A percentile compares a stretch with the other conserved stretches of the same genome.
These are phyloP conservation scores for Meandrusa payeni DNA, from an alignment of 2,888 invertebrate species.

Conservation along the genomic window DNA sequence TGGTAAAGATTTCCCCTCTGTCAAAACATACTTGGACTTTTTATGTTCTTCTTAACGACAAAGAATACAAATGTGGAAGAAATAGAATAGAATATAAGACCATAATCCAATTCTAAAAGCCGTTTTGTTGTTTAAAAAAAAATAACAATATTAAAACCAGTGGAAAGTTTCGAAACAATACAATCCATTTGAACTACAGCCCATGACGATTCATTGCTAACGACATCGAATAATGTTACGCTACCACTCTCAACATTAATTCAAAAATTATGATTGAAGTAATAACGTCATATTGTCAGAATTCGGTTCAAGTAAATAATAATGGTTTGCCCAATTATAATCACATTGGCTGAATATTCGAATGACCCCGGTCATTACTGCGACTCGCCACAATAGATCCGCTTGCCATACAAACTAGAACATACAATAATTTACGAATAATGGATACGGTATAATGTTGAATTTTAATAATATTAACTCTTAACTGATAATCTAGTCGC, in stretches of 20 bases:
- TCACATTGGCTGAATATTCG: slow-evolving; percentile 65
- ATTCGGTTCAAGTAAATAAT: slow-evolving; percentile 31
- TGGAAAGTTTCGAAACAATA: neutral
- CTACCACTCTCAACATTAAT: slow-evolving; percentile 14
- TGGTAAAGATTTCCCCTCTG: no score
- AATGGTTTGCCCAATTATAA: slow-evolving; percentile 60
- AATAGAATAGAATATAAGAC: no score
- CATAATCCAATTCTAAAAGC: no score
- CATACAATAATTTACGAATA: slow-evolving; percentile 11
- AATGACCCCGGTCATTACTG: slow-evolving; percentile 49
- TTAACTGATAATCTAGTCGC: no score
- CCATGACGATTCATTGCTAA: neutral
- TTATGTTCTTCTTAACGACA: no score
- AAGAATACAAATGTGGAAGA: no score
- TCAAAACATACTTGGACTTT: no score
- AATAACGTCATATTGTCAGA: slow-evolving; percentile 21
- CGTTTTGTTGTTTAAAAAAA: no score
- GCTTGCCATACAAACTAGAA: slow-evolving; percentile 42
- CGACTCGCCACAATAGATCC: slow-evolving; percentile 53
- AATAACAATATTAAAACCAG: neutral
- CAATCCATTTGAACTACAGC: neutral
- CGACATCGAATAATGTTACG: slow-evolving; percentile 7
- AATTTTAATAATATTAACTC: no score
- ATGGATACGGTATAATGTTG: slow-evolving; percentile 30
- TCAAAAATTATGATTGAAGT: slow-evolving; percentile 20